A percentile compares a stretch with the other conserved stretches of the same genome.
phyloP scores from a whole-genome alignment of 2,888 invertebrate species.

The Agrotis puta region DNA sequence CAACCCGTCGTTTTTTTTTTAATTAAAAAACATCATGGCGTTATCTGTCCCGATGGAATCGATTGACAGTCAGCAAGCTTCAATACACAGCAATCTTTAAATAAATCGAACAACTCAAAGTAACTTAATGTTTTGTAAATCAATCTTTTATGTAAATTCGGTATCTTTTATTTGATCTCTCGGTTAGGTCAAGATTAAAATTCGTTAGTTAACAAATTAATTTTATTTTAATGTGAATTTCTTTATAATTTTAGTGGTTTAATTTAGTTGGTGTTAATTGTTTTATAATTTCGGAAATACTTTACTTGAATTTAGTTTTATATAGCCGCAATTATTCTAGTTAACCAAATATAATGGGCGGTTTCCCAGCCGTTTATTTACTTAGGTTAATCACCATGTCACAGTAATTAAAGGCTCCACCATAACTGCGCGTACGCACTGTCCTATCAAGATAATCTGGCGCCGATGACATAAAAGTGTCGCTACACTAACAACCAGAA shows the following conservation, averaged over 20 bases:
- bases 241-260: constrained; percentile 15
- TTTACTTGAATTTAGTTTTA: neutral
- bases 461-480: constrained; percentile 84
- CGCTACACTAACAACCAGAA: constrained; percentile 33
- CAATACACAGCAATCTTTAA: constrained; percentile 33
- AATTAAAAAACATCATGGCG: constrained; percentile 82
- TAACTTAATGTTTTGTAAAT: constrained; percentile 15
- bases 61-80: constrained; percentile 52
- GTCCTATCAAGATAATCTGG: constrained; percentile 44
- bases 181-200: constrained; percentile 28
- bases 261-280: constrained; percentile 21
- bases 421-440: constrained; percentile 33
- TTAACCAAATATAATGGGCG: neutral
- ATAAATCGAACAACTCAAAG: constrained; percentile 22
- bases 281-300: constrained; percentile 12
- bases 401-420: constrained; percentile 26
- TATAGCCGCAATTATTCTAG: neutral
- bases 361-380: constrained; percentile 8
- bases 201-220: constrained; percentile 33
- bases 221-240: constrained; percentile 40
- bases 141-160: constrained; percentile 41
- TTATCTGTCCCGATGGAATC: constrained; percentile 86
- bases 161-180: constrained; percentile 44
- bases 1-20: no score
- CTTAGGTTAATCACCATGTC: neutral